Conservation (phyloP, 2,888 invertebrate genomes). For the Platycnemis pennipes region DNA sequence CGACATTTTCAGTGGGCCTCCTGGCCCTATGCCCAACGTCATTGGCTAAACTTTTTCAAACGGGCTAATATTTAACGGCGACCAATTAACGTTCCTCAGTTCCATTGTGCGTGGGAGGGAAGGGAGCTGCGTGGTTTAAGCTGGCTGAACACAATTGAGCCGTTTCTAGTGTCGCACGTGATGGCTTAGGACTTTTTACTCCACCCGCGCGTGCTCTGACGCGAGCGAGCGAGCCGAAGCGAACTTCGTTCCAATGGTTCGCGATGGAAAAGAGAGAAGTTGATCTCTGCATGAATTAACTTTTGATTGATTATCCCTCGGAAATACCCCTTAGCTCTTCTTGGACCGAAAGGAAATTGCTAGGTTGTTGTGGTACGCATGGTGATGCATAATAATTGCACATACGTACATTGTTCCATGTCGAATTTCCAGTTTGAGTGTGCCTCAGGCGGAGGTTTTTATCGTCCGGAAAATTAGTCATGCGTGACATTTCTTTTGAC, state of each 20-base stretch:
- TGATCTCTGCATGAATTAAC: conserved; percentile 8
- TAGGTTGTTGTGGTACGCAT: background rate
- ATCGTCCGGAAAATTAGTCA: background rate
- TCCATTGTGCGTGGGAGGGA: background rate
- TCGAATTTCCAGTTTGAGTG: background rate
- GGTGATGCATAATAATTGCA: background rate
- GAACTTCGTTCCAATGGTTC: background rate
- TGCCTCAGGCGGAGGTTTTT: background rate
- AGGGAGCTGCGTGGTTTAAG: background rate
- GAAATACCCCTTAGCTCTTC: background rate
- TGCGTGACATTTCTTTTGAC: background rate
- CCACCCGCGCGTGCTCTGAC: background rate
- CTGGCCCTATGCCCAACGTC: background rate
- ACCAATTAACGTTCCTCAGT: conserved; percentile 1
- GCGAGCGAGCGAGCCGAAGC: background rate
- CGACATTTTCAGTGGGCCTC: background rate
- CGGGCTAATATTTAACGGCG: conserved; percentile 9
- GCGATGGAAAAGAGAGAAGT: background rate
- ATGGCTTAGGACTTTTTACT: background rate
- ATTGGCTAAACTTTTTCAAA: background rate
- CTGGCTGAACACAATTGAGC: background rate
- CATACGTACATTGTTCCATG: background rate
- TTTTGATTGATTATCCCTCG: conserved; percentile 1
- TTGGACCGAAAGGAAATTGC: background rate
- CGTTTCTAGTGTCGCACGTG: background rate